Evolutionary conservation across 2,113 vertebrate genomes (phyloP), one percentile per base, ranked within the genome.

Genomic region (Cavia porcellus): DNA sequence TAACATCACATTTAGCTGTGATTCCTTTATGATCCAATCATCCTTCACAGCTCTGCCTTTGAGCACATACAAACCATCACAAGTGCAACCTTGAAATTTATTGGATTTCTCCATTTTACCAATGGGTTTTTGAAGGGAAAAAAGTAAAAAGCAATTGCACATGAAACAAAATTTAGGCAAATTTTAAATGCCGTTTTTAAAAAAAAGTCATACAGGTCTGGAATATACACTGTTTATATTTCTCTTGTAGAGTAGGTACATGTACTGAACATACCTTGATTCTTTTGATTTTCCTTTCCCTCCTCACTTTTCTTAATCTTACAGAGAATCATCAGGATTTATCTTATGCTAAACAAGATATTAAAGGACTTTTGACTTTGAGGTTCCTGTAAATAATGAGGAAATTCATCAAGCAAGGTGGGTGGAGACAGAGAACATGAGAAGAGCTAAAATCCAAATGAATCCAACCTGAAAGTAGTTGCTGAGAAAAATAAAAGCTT

Each of bases 321-420:
- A 38, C 25, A 88, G 25, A 84, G 32, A 70, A 14, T 38, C 59
- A 20, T 90, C 32, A 74, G 32, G 92, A 97, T 35, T 45, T 89
- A 86, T 35, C 30, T 83, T 74, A 50, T 50, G 95, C 66, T 55
- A 52, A 47, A 68, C 35, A 89, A 92, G 50, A 55, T 80, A 75
- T 42, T 83, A 92, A 92, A 89, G n/a, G 35, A 81, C 20, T 90
- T 96, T 87, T 88, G n/a, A 70, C 64, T 75, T 79, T 86, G 74
- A 83, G 86, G 89, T 93, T 94, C 9, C 62, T 84, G 35, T 93
- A 62, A 89, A 61, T 77, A 86, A 87, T 55, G 68, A 85, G 57
- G 9, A 57, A 83, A 80, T 74, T 82, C 83, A 38, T 95, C 57
- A 85, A 42, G 47, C 45, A 64, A 87, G 5, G 24, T 22, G n/a